Evolutionary conservation across 2,113 vertebrate species (phyloP), one percentile per base, ranked within the genome.

Genomic region (Pica pica): DNA sequence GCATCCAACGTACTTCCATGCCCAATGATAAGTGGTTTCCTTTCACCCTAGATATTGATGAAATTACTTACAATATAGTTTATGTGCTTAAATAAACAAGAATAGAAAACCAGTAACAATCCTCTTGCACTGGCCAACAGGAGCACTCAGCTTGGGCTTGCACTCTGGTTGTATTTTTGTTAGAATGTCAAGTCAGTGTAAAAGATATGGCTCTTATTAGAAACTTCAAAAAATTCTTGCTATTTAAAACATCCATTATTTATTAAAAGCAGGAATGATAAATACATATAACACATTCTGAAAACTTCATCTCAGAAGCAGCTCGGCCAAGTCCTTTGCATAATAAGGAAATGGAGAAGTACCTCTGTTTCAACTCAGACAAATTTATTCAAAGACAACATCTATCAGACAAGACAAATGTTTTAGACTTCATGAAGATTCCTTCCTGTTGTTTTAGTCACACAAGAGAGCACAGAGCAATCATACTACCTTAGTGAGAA

Each of bases 301-400:
- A 94, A 96, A 91, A 89, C 53, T 93, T 77, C 39, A 83, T 75
- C 73, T 94, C 68, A 59, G 76, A 83, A 94, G 75, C n/a, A 94
- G 79, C 63, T 80, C 27, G 52, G 75, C 78, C 87, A 63, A 92
- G 77, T 63, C 80, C 76, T 90, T 39, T 21, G 65, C 77, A 59
- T 87, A 90, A 67, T 22, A 71, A 68, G 55, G 80, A 95, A 92
- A 85, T 9, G 9, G 42, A 95, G 87, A 85, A 76, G n/a, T 37
- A 85, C 30, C 80, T 87, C 69, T 56, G 59, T 65, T 91, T 95
- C 49, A 91, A 44, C 53, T 94, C 67, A 89, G 84, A 78, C 49
- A 85, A 68, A 65, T 76, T 64, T 69, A 47, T 69, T 73, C 53
- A 85, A 87, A 94, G 85, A 57, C 75, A 93, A 47, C 13, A 53